Percentiles rank a stretch among this genome's conserved stretches.
Evolutionary conservation across 1,140 invertebrate genomes (phyloP).

Genomic region (Drosophila yakuba): DNA sequence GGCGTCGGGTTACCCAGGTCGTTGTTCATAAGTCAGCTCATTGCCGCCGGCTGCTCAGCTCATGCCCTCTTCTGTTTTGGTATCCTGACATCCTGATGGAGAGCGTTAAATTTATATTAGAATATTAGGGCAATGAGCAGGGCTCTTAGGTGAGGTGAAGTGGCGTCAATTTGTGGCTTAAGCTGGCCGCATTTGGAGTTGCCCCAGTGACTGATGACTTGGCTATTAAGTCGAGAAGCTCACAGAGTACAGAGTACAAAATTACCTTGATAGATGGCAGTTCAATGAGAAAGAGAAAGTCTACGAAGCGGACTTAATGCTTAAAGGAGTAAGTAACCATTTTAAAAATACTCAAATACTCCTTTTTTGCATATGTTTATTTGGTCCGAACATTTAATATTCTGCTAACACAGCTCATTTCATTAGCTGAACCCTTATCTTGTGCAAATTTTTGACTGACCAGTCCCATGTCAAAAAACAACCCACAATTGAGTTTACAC

Average conservation of each 20-base stretch:
- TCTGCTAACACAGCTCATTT: not conserved
- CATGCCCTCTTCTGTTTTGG: conserved; percentile 3
- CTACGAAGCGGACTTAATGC: not conserved
- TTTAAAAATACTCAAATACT: too few relatives aligned
- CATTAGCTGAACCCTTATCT: conserved; percentile 16
- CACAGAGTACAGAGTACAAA: not conserved
- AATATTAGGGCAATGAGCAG: conserved; percentile 66
- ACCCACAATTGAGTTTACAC: conserved; percentile 28
- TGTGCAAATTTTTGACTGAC: not conserved
- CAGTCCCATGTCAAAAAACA: not conserved
- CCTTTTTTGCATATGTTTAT: too few relatives aligned
- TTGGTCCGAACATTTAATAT: not conserved
- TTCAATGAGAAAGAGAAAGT: conserved; percentile 3
- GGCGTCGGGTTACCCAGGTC: conserved; percentile 38
- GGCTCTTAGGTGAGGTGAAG: conserved; percentile 50
- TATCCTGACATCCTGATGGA: conserved; percentile 49
- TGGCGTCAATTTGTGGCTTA: conserved; percentile 47
- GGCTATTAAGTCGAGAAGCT: conserved; percentile 33
- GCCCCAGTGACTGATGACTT: conserved; percentile 30
- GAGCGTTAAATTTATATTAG: conserved; percentile 75
- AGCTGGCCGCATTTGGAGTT: conserved; percentile 30
- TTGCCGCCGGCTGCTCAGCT: conserved; percentile 8
- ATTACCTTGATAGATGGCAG: conserved; percentile 17
- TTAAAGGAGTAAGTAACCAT: not conserved
- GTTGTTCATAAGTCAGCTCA: conserved; percentile 42